phyloP scores from a whole-genome alignment of 2,797 vertebrate species.

The Myotis myotis region DNA sequence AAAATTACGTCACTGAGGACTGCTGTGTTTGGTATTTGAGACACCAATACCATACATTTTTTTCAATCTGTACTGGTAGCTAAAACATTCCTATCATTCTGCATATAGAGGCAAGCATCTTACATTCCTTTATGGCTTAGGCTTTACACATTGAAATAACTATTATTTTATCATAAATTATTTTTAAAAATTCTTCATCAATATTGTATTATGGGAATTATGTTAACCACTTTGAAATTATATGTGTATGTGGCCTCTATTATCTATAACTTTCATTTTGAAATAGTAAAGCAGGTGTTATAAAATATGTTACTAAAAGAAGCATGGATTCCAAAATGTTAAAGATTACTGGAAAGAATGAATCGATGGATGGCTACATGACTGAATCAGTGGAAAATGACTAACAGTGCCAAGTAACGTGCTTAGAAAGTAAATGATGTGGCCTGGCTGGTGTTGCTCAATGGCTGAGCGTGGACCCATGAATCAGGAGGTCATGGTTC shows the following conservation, averaged over 20 bases:
- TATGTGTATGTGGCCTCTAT: background rate
- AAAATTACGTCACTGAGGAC: background rate
- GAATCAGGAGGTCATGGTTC: too few species aligned
- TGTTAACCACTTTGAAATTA: background rate
- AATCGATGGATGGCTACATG: background rate
- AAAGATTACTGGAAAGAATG: background rate
- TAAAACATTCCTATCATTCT: background rate
- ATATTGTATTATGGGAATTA: background rate
- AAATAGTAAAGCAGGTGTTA: background rate
- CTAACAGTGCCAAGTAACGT: background rate
- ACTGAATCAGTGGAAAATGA: background rate
- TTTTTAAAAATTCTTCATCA: background rate
- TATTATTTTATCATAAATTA: background rate
- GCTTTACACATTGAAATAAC: background rate
- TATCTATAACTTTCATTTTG: background rate
- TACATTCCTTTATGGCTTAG: background rate
- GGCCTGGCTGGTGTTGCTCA: too few species aligned
- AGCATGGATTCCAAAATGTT: background rate
- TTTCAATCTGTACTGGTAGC: background rate
- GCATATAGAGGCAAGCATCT: background rate
- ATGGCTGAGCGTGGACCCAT: too few species aligned
- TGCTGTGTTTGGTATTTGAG: background rate
- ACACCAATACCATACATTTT: background rate
- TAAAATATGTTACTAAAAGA: background rate
- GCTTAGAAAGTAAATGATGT: background rate